Conservation (phyloP, 2,888 invertebrate species). For the Drosophila acutilabella region DNA sequence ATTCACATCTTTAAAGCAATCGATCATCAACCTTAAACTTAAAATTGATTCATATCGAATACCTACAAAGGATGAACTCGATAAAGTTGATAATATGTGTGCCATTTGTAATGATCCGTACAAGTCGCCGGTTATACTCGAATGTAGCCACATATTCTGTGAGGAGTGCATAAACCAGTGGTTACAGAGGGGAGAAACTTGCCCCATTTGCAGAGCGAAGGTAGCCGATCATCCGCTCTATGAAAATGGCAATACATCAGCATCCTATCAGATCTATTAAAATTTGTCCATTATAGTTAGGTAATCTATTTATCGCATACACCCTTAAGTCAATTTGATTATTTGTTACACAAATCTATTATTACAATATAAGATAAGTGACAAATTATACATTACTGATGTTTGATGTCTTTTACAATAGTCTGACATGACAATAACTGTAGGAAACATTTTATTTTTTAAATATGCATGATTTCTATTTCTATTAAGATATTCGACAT, state of each 20-base stretch:
- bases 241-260: conserved; percentile 93
- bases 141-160: conserved; percentile 96
- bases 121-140: conserved; percentile 91
- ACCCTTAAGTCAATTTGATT: too few relatives aligned
- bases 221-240: conserved; percentile 93
- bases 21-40: conserved; percentile 90
- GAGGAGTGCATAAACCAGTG: conserved; percentile 96
- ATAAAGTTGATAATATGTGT: conserved; percentile 92
- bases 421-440: too few relatives aligned
- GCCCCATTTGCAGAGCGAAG: conserved; percentile 95
- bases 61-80: conserved; percentile 92
- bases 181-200: conserved; percentile 93
- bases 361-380: too few relatives aligned
- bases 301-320: too few relatives aligned
- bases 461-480: too few relatives aligned
- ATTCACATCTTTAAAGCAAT: conserved; percentile 89
- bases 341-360: too few relatives aligned
- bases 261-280: conserved; percentile 92
- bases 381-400: too few relatives aligned
- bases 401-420: too few relatives aligned
- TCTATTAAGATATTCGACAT: too few relatives aligned
- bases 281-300: neutral
- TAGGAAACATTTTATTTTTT: too few relatives aligned
- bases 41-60: conserved; percentile 93
- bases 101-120: conserved; percentile 97